These are phyloP conservation scores for Drosophila punjabiensis DNA, from an alignment of 1,140 invertebrate species.

Conservation along the genomic window DNA sequence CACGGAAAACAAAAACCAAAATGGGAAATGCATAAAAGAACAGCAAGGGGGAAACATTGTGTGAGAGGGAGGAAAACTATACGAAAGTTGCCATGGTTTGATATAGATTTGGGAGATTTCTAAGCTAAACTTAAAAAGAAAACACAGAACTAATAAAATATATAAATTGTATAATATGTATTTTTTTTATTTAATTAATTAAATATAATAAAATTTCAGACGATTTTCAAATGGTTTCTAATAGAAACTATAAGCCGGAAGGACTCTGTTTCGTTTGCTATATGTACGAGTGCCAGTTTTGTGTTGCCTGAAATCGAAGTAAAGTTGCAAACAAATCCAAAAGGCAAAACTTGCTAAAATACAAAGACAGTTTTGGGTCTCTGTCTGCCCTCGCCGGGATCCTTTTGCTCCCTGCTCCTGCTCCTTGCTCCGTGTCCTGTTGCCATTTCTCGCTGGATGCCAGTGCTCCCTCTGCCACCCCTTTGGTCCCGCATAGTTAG, in stretches of 20 bases:
- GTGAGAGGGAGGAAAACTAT: background rate
- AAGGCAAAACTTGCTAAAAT: slow-evolving; percentile 64
- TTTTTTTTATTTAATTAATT: rapidly evolving
- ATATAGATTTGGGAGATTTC: background rate
- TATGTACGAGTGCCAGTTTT: slow-evolving; percentile 35
- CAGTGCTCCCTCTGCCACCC: slow-evolving; percentile 1
- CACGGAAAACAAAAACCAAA: slow-evolving; percentile 49
- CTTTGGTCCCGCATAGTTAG: slow-evolving; percentile 59
- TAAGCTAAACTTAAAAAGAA: background rate
- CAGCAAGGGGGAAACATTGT: slow-evolving; percentile 4
- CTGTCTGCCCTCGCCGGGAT: slow-evolving; percentile 18
- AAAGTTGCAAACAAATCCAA: slow-evolving; percentile 74
- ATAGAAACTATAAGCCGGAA: background rate
- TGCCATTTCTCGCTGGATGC: slow-evolving; percentile 9
- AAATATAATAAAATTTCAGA: too few relatives aligned
- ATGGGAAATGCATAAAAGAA: slow-evolving; percentile 5
- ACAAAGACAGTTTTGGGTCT: slow-evolving; percentile 55
- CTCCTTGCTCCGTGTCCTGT: slow-evolving; percentile 13
- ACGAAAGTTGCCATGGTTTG: background rate
- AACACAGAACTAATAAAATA: background rate
- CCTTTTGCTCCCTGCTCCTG: slow-evolving; percentile 8
- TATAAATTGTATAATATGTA: too few relatives aligned
- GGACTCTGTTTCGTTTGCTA: background rate
- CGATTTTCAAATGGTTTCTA: background rate
- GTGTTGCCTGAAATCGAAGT: slow-evolving; percentile 74